Base-by-base conservation (phyloP, 2,888 invertebrate genomes). In the Deroplatys truncata region DNA sequence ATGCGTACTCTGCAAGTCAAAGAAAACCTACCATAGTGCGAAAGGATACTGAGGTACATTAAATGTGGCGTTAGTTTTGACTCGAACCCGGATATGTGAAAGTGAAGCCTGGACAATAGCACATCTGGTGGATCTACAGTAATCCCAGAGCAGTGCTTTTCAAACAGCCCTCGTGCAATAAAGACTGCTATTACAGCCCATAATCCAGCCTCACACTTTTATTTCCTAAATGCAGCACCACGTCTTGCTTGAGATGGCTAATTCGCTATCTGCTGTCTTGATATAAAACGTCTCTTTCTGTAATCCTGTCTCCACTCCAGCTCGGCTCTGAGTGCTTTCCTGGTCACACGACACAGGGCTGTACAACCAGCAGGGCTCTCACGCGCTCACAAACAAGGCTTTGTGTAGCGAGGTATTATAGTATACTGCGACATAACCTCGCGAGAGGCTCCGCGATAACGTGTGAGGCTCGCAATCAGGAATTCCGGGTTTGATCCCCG, bases 191-290 rank as follows among this genome's bases (percentile, higher is more conserved):
- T 72, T 72, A 72, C 56, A 72, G 56, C 56, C 56, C 16, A 25
- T 72, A 72, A 72, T 72, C 56, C 56, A 16, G 56, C 56, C 25
- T 72, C 56, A 72, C 56, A 72, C 56, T 72, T 72, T 72, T 35
- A 43, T 35, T 35, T 35, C 35, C n/a, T 85, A 31, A 31, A 84
- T 35, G 43, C 84, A 31, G 84, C 35, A 43, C n/a, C 43, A 72
- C 84, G 35, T 20, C 28, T 56, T 87, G 86, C 29, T 82, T 82
- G 29, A 87, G 86, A 82, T 87, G 86, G 86, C 86, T 82, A 87
- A 72, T 87, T 87, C 86, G 82, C 86, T 87, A 87, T 87, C 49
- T 87, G 86, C 86, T 35, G 86, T 87, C 82, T 87, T 87, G 82
- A 28, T 87, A 82, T 82, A 31, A 29, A 31, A 28, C 86, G 72